A percentile compares a stretch with the other conserved stretches of the same genome.
Conservation (phyloP, 2,797 vertebrate species). For the Silurus aristotelis region DNA sequence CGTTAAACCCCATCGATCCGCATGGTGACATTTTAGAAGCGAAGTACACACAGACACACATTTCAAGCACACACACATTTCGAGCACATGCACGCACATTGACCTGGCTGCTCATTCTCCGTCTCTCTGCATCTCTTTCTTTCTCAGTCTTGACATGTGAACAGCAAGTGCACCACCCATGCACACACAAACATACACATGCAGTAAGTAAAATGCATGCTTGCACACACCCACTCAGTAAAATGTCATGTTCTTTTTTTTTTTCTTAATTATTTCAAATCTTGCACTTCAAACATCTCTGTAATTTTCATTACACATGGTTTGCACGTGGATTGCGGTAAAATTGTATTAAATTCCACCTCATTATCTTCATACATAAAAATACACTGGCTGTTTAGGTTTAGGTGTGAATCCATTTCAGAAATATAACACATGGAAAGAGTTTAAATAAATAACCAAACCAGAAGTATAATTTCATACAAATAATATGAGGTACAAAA, state of each 20-base stretch:
- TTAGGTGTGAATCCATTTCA: background rate
- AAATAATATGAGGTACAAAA: background rate
- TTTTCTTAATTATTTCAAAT: background rate
- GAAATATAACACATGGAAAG: background rate
- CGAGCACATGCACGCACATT: slow-evolving; percentile 31
- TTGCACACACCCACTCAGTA: slow-evolving; percentile 38
- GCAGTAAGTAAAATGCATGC: slow-evolving; percentile 36
- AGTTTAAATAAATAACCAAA: background rate
- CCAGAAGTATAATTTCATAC: background rate
- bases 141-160: slow-evolving; percentile 43
- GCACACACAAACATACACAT: slow-evolving; percentile 32
- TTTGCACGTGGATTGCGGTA: background rate
- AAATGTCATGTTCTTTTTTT: slow-evolving; percentile 34
- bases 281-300: background rate
- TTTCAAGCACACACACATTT: slow-evolving; percentile 29
- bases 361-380: background rate
- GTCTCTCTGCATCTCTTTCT: slow-evolving; percentile 47
- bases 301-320: background rate
- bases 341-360: background rate
- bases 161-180: slow-evolving; percentile 44
- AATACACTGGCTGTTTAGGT: background rate
- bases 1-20: slow-evolving; percentile 79
- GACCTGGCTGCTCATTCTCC: slow-evolving; percentile 48
- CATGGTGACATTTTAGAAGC: slow-evolving; percentile 78
- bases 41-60: slow-evolving; percentile 60